Conservation (phyloP, 1,140 invertebrate genomes). For the Pogonomyrmex californicus region DNA sequence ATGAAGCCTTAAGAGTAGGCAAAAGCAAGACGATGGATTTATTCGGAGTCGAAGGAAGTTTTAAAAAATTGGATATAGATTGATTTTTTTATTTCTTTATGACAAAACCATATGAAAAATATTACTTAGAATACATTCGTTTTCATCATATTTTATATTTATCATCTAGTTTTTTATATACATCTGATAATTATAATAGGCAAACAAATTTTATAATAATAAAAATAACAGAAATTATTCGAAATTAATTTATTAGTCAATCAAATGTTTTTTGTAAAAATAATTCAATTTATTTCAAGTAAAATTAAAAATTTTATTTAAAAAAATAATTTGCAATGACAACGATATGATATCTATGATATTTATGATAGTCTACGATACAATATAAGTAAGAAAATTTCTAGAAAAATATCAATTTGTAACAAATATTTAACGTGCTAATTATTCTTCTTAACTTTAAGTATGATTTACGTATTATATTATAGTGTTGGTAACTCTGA, state of each 20-base stretch:
- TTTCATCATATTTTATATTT: background rate
- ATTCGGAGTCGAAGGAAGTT: slow-evolving; percentile 90
- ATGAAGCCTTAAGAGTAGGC: slow-evolving; percentile 89
- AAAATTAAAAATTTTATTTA: background rate
- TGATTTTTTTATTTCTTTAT: slow-evolving; percentile 79
- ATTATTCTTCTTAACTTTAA: background rate
- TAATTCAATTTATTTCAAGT: background rate
- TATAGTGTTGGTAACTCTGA: background rate
- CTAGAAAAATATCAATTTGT: background rate
- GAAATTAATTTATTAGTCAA: background rate
- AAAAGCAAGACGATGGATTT: slow-evolving; percentile 90
- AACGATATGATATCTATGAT: no score
- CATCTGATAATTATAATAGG: background rate
- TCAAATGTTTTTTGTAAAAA: background rate
- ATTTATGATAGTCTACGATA: background rate
- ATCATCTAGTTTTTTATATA: background rate
- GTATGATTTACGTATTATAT: background rate
- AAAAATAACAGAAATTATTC: background rate
- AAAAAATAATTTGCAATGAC: slow-evolving; percentile 10
- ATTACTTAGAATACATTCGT: background rate
- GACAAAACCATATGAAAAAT: background rate
- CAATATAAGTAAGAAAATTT: background rate
- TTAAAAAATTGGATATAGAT: slow-evolving; percentile 92
- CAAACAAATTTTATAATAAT: background rate
- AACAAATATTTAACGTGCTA: background rate